Evolutionary conservation across 1,140 invertebrate genomes (phyloP), one percentile per base, ranked within the genome.

Genomic region (Cherax quadricarinatus): DNA sequence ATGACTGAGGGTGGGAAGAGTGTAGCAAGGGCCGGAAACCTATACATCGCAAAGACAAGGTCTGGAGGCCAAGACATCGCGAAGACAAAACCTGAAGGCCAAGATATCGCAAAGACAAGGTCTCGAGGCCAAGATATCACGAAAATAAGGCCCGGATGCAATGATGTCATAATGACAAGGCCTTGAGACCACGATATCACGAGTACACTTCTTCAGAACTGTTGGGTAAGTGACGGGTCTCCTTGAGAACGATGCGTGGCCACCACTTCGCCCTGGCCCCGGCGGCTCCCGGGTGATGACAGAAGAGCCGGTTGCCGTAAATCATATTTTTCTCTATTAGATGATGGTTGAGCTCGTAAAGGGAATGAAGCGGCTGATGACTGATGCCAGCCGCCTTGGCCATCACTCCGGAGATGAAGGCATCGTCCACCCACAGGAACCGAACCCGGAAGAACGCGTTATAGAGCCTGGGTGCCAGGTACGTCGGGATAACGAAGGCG

Each of bases 341-440:
- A 57, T 62, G 53, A 60, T 89, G 87, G 30, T 89, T 89, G 9
- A 89, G 53, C 60, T 89, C 87, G 78, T 89, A 89, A 6, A 89
- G 79, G 1, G 87, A 81, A 30, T 89, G 79, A n/a, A 89, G 16
- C 9, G 49, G 78, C 12, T 70, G 78, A 24, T 89, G 94, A 18
- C 81, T 49, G 1, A 94, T 87, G 12, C 92, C 93, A 7, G 94
- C 92, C 1, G 93, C 84, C 70, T 94, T 93, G 3, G 94, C 94
- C 21, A 95, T 87, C 14, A 95, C 94, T 4, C 95, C 95, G 9
- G 95, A 95, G 21, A 96, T 94, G 94, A 94, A 96, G 4, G 95
- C 95, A 86, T 96, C 95, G 88, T 96, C 95, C 88, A 96, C 93
- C 94, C 95, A 95, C 90, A 95, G 94, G 89, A 95, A 94, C 21